These are phyloP conservation scores for Sylvicola fuscatus DNA, from an alignment of 2,888 invertebrate species.

Conservation along the genomic window DNA sequence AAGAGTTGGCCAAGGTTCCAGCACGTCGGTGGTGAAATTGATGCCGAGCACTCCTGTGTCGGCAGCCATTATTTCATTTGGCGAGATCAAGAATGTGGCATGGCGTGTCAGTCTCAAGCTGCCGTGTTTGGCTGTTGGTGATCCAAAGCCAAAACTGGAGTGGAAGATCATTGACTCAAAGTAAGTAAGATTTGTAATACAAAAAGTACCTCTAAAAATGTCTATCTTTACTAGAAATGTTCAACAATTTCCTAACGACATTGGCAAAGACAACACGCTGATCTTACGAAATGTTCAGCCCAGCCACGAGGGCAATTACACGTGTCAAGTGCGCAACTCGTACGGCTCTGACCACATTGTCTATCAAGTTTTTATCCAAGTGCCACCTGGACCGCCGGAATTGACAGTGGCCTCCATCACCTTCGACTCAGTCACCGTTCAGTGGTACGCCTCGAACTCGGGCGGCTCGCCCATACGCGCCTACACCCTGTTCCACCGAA, in stretches of 20 bases:
- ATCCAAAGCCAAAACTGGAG: slow-evolving; percentile 27
- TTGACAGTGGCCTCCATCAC: slow-evolving; percentile 29
- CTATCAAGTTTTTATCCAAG: slow-evolving; percentile 31
- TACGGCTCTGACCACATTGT: slow-evolving; percentile 30
- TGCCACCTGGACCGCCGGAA: slow-evolving; percentile 34
- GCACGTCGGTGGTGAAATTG: slow-evolving; percentile 31
- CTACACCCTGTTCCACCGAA: slow-evolving; percentile 30
- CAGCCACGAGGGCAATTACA: slow-evolving; percentile 32
- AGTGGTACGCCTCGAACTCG: slow-evolving; percentile 30
- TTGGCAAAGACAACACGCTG: slow-evolving; percentile 28
- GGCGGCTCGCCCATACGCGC: slow-evolving; percentile 32
- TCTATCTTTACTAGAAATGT: slow-evolving; percentile 10
- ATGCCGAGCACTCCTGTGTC: slow-evolving; percentile 22
- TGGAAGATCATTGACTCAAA: slow-evolving; percentile 29
- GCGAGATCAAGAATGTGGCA: slow-evolving; percentile 29
- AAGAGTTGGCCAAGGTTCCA: slow-evolving; percentile 36
- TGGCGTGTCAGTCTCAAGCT: slow-evolving; percentile 32
- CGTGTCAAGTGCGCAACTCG: slow-evolving; percentile 30
- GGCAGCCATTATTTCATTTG: slow-evolving; percentile 35
- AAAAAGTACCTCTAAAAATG: neutral
- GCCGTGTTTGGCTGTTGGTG: slow-evolving; percentile 31
- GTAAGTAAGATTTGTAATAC: slow-evolving; percentile 13
- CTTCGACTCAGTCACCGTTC: slow-evolving; percentile 29
- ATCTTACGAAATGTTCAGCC: slow-evolving; percentile 29
- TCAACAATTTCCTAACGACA: slow-evolving; percentile 21